Percentiles rank a stretch among this genome's conserved stretches.
Conservation (phyloP, 92 coral and sea anemone species). For the Metridium senile region DNA sequence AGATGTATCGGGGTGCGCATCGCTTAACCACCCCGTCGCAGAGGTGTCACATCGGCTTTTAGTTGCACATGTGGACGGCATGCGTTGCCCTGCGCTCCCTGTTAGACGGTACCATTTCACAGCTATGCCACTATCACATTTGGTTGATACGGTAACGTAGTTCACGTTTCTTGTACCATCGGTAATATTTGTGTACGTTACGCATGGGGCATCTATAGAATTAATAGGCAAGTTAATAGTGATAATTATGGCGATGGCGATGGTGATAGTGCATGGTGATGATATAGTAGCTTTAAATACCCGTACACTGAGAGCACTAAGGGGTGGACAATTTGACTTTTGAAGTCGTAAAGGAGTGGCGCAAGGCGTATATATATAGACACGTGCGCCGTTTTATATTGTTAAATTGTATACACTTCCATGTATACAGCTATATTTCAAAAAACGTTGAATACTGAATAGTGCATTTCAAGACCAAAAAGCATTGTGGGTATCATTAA, state of each 20-base stretch:
- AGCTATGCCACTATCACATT: constrained; percentile 21
- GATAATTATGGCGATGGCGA: not conserved
- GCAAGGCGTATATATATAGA: too few species aligned
- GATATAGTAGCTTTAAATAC: too few species aligned
- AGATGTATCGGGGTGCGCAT: constrained; percentile 25
- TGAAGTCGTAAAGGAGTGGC: too few species aligned
- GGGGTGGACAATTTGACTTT: not conserved
- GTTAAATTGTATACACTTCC: too few species aligned
- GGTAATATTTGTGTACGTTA: constrained; percentile 23
- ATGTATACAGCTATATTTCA: too few species aligned
- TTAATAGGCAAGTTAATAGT: not conserved
- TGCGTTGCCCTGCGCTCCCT: constrained; percentile 29
- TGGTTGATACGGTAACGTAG: not conserved
- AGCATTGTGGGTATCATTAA: too few species aligned
- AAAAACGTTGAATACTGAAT: too few species aligned
- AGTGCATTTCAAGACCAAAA: too few species aligned
- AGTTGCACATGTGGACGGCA: constrained; percentile 25
- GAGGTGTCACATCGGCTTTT: constrained; percentile 24
- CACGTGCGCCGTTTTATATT: too few species aligned
- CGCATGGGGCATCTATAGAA: constrained; percentile 9
- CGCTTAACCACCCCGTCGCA: constrained; percentile 36
- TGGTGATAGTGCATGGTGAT: not conserved
- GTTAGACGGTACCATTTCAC: constrained; percentile 40
- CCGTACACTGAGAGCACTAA: not conserved
- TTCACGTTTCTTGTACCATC: constrained; percentile 1